Evolutionary conservation across 1,140 invertebrate genomes (phyloP).

Genomic region (Drosophila truncata): DNA sequence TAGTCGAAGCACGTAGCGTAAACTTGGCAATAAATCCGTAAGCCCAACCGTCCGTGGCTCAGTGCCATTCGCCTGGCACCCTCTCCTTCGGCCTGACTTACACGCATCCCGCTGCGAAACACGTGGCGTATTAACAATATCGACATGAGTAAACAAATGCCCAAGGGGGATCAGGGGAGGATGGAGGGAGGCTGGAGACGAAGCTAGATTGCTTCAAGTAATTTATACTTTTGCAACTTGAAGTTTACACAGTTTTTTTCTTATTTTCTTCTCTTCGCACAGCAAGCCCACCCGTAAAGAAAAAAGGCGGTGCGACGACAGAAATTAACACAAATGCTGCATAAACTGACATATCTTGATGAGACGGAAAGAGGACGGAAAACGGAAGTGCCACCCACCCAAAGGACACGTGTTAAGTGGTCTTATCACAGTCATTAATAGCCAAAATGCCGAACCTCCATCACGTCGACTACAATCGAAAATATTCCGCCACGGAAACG

Average conservation of each 20-base stretch:
- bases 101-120: constrained; percentile 55
- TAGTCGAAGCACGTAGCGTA: constrained; percentile 80
- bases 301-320: constrained; percentile 61
- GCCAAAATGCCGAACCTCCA: constrained; percentile 84
- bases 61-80: constrained; percentile 9
- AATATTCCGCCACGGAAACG: constrained; percentile 85
- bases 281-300: constrained; percentile 23
- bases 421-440: constrained; percentile 67
- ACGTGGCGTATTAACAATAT: constrained; percentile 83
- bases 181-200: constrained; percentile 14
- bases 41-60: constrained; percentile 55
- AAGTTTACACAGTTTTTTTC: constrained; percentile 40
- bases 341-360: constrained; percentile 77
- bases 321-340: constrained; percentile 83
- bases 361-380: constrained; percentile 36
- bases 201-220: constrained; percentile 50
- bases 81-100: constrained; percentile 12
- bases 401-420: constrained; percentile 72
- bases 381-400: constrained; percentile 39
- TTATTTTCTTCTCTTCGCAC: constrained; percentile 11
- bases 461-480: constrained; percentile 84
- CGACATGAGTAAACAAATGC: constrained; percentile 79
- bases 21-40: constrained; percentile 81
- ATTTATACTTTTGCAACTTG: constrained; percentile 76
- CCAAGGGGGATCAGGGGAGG: constrained; percentile 45